These are phyloP conservation scores for Myocastor coypus DNA, from an alignment of 2,113 vertebrate species.

Conservation along the genomic window DNA sequence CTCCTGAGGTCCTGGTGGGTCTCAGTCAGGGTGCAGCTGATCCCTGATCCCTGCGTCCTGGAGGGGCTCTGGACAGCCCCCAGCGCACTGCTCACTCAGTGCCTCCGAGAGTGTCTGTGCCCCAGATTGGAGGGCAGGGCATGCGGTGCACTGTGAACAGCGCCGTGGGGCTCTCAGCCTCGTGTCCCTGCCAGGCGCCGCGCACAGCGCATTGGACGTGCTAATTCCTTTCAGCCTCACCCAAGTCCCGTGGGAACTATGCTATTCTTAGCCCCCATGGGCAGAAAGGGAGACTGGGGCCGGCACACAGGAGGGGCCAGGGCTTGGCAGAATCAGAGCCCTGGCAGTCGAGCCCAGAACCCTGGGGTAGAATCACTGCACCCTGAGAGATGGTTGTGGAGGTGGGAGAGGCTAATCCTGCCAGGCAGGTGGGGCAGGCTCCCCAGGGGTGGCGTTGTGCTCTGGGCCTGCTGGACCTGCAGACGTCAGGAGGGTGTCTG, in stretches of 20 bases:
- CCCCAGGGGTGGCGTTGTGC: conserved; percentile 28
- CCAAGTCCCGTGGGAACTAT: not conserved
- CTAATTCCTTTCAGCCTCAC: conserved; percentile 48
- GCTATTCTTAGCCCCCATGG: not conserved
- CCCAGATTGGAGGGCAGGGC: not conserved
- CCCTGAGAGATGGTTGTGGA: not conserved
- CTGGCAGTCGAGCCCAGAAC: not conserved
- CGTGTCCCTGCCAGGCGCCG: not conserved
- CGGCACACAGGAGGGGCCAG: not conserved
- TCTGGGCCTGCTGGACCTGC: not conserved
- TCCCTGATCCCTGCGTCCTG: not conserved
- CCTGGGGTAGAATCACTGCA: not conserved
- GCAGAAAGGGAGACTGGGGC: conserved; percentile 51
- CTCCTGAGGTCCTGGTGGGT: not conserved
- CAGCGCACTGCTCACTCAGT: not conserved
- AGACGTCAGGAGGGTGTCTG: conserved; percentile 3
- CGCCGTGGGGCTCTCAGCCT: not conserved
- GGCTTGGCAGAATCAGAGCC: not conserved
- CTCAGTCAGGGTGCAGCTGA: not conserved
- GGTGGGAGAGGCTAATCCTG: not conserved
- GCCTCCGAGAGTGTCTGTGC: not conserved
- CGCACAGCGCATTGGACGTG: not conserved
- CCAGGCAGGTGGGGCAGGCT: not conserved
- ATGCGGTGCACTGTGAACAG: not conserved
- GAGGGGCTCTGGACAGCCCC: not conserved